Conservation (phyloP, 2,888 invertebrate genomes). For the Aleiodes testaceus region DNA sequence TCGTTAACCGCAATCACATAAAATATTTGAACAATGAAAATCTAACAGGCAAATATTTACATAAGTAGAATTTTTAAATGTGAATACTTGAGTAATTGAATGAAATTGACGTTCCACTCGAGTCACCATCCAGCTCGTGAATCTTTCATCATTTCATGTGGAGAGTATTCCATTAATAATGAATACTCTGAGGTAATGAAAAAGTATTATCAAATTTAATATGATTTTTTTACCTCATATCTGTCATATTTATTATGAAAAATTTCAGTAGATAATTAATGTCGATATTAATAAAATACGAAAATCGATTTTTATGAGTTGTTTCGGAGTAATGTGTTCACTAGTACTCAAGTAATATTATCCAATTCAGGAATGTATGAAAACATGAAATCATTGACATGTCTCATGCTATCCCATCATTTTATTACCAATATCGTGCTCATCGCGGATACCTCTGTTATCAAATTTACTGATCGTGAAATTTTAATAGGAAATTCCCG, state of each 20-base stretch:
- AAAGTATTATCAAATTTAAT: neutral
- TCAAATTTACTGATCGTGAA: no score
- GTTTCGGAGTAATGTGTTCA: neutral
- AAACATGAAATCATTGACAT: no score
- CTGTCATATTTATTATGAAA: constrained; percentile 1
- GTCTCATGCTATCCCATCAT: no score
- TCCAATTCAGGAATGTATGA: neutral
- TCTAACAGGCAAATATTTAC: neutral
- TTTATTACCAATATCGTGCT: no score
- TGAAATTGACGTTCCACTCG: neutral
- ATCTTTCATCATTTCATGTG: constrained; percentile 5
- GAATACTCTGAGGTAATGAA: neutral
- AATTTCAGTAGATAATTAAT: neutral
- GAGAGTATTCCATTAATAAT: constrained; percentile 5
- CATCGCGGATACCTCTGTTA: no score
- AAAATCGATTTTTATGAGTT: neutral
- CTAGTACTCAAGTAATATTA: neutral
- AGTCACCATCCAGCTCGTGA: neutral
- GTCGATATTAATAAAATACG: no score
- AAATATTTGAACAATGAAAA: constrained; percentile 9
- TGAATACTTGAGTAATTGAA: constrained; percentile 15
- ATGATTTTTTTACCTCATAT: neutral
- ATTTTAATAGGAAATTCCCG: no score
- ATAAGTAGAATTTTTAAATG: neutral
- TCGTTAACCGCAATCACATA: neutral